phyloP scores from a whole-genome alignment of 2,113 vertebrate genomes.

The Sturnira hondurensis region DNA sequence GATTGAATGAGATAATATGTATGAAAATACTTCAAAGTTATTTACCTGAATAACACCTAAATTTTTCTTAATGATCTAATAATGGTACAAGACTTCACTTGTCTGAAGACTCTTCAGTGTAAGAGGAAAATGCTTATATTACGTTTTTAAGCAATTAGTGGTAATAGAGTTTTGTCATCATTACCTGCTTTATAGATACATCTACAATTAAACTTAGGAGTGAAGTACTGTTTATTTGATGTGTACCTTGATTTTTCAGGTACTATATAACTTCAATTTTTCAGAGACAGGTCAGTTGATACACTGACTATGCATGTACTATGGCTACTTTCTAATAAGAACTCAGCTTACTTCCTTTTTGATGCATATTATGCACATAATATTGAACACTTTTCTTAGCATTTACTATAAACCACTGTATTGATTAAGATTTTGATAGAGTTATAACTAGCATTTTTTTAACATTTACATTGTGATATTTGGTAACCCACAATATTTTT shows the following conservation, averaged over 20 bases:
- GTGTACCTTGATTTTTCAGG: not conserved
- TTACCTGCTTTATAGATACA: not conserved
- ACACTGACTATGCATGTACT: not conserved
- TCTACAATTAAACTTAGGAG: not conserved
- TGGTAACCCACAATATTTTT: not conserved
- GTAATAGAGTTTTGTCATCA: not conserved
- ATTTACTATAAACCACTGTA: not conserved
- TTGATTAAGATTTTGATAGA: not conserved
- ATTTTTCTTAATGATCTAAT: slow-evolving; percentile 27
- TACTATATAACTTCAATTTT: not conserved
- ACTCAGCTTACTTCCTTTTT: not conserved
- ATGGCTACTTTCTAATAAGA: not conserved
- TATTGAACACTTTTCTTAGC: not conserved
- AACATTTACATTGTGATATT: not conserved
- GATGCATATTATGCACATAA: not conserved
- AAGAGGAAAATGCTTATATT: not conserved
- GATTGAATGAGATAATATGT: not conserved
- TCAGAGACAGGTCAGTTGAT: not conserved
- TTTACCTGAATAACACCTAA: not conserved
- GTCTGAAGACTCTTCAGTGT: not conserved
- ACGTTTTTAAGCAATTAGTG: not conserved
- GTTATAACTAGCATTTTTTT: not conserved
- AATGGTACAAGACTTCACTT: not conserved
- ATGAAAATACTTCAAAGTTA: not conserved
- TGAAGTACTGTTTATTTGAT: slow-evolving; percentile 11